Base-by-base conservation (phyloP, 2,888 invertebrate species). In the Herminia tarsipennalis region DNA sequence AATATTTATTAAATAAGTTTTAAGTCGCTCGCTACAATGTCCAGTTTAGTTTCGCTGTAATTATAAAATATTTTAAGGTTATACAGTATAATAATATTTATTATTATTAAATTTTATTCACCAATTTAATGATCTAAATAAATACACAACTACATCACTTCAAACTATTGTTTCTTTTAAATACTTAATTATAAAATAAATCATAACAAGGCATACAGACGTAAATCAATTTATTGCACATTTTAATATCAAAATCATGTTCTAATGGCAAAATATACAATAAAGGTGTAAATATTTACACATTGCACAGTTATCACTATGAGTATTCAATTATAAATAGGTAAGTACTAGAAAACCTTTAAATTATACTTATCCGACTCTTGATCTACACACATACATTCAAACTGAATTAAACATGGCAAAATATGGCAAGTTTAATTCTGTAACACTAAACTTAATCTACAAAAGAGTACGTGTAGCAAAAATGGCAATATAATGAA, bases 381-480 rank as follows among this genome's bases (percentile, higher is more conserved):
- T 24, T 28, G 22, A 12, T 37, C 18, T 33, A 57, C 43, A 51
- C 40, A 47, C 48, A 43, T 35, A 44, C 52, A 60, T 50, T 48
- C 60, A 47, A 66, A 66, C 51, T 64, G 86, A 86, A 86, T 87
- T 83, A 88, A 88, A 87, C 88, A 88, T 88, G 84, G 86, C 86
- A 73, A 73, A 55, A 52, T 82, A 89, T 89, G 90, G 90, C 86
- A 83, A 81, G 88, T 88, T 88, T 86, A 88, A 88, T 86, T 86
- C 83, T 60, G 55, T 64, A 68, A 75, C 70, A 56, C 57, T 62
- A 52, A 3, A 55, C 51, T 53, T 62, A 61, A 56, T 56, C 57
- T 56, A 65, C 20, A 38, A 33, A 17, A 22, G 5, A 24, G 30
- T 41, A 45, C 14, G 32, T 58, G 49, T 55, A 55, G 54, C 44